These are phyloP conservation scores for Periplaneta americana DNA, from an alignment of 1,140 invertebrate species.

Conservation along the genomic window DNA sequence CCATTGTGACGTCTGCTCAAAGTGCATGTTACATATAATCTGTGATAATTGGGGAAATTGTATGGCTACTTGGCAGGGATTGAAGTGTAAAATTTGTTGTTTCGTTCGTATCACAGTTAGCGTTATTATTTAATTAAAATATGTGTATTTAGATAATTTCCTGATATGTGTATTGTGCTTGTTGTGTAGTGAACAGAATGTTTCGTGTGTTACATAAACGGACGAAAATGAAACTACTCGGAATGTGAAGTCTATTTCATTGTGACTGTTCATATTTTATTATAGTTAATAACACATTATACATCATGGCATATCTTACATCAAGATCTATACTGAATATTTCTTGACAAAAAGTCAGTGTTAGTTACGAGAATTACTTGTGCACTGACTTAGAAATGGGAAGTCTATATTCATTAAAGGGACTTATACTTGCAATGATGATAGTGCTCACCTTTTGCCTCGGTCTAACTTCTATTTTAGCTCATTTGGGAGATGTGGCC, in stretches of 20 bases:
- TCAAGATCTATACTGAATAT: background rate
- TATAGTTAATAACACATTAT: background rate
- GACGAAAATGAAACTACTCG: background rate
- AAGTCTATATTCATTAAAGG: background rate
- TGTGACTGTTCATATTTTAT: background rate
- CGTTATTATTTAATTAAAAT: background rate
- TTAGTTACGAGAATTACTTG: background rate
- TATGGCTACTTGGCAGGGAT: background rate
- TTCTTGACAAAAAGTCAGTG: conserved; percentile 5
- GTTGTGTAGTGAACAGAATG: background rate
- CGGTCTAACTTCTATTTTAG: conserved; percentile 9
- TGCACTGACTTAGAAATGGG: conserved; percentile 1
- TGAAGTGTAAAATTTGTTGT: background rate
- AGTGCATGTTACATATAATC: background rate
- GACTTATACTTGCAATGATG: conserved; percentile 1
- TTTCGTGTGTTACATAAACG: background rate
- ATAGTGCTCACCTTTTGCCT: conserved; percentile 6
- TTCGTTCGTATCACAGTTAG: background rate
- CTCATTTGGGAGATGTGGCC: conserved; percentile 16
- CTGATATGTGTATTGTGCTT: background rate
- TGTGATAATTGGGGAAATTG: background rate
- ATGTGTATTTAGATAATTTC: background rate
- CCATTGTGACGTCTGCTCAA: background rate
- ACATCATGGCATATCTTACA: background rate
- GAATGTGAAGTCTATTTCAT: background rate